Conservation (phyloP, 2,888 invertebrate species). For the Drosophila dives region DNA sequence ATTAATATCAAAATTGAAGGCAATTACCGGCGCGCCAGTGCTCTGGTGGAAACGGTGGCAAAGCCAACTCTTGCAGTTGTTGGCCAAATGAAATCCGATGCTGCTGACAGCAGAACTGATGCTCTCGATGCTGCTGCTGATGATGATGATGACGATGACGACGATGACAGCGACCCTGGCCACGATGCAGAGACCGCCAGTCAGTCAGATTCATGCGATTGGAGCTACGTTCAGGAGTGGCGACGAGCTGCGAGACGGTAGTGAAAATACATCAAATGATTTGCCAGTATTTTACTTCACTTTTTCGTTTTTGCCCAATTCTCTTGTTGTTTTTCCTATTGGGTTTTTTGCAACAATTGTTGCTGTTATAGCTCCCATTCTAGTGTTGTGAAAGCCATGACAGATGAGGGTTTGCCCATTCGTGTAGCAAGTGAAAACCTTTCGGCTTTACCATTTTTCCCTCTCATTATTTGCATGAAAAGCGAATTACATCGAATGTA, state of each 20-base stretch:
- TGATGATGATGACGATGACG: slow-evolving; percentile 50
- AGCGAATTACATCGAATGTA: background rate
- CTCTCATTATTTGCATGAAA: slow-evolving; percentile 41
- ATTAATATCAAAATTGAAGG: slow-evolving; percentile 88
- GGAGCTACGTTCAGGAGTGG: slow-evolving; percentile 92
- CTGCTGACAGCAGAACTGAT: slow-evolving; percentile 33
- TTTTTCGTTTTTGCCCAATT: slow-evolving; percentile 27
- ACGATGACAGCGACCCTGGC: slow-evolving; percentile 83
- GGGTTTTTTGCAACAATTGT: slow-evolving; percentile 35
- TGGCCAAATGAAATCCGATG: slow-evolving; percentile 71
- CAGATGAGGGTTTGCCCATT: slow-evolving; percentile 24
- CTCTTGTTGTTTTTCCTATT: slow-evolving; percentile 12
- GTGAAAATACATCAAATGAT: slow-evolving; percentile 68
- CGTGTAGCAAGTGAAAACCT: slow-evolving; percentile 58
- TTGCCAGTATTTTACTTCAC: slow-evolving; percentile 53
- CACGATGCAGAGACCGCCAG: slow-evolving; percentile 80
- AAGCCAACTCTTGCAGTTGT: slow-evolving; percentile 81
- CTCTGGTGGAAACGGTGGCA: slow-evolving; percentile 86
- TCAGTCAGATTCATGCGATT: slow-evolving; percentile 87
- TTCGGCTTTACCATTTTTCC: slow-evolving; percentile 19
- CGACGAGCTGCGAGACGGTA: slow-evolving; percentile 83
- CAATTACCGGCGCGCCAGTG: slow-evolving; percentile 87
- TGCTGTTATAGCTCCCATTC: slow-evolving; percentile 53
- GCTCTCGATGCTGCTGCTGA: slow-evolving; percentile 18
- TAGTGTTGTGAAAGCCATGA: slow-evolving; percentile 63